Percentiles rank a stretch among this genome's conserved stretches.
phyloP scores from a whole-genome alignment of 2,797 vertebrate genomes.

The Chelmon rostratus region DNA sequence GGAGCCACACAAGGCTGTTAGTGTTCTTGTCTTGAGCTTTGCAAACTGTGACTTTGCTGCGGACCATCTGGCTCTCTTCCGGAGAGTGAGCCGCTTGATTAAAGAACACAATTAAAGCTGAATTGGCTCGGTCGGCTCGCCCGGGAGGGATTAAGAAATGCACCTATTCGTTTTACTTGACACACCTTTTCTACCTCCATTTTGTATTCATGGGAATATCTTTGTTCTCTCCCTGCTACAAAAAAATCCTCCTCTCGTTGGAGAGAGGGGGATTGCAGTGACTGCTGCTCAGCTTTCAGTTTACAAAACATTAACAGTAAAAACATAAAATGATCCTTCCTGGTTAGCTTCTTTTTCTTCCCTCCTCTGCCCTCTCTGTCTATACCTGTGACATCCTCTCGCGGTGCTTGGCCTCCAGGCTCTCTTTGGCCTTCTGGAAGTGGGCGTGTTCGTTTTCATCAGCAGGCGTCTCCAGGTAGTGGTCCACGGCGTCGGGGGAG shows the following conservation, averaged over 20 bases:
- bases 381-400: conserved; percentile 97
- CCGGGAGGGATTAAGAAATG: conserved; percentile 51
- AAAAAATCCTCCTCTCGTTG: conserved; percentile 6
- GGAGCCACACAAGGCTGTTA: not conserved
- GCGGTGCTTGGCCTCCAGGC: conserved; percentile 95
- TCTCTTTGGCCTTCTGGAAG: conserved; percentile 98
- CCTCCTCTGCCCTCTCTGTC: not conserved
- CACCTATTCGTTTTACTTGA: conserved; percentile 38
- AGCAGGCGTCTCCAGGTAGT: conserved; percentile 95
- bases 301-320: not conserved
- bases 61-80: conserved; percentile 55
- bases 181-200: conserved; percentile 19
- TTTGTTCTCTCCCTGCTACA: conserved; percentile 3
- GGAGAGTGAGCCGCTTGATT: conserved; percentile 54
- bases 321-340: not conserved
- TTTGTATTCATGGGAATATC: conserved; percentile 34
- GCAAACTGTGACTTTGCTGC: conserved; percentile 21
- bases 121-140: conserved; percentile 47
- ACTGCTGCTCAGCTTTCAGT: not conserved
- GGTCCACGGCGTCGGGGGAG: conserved; percentile 94
- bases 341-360: too few species aligned
- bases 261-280: too few species aligned
- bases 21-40: conserved; percentile 34
- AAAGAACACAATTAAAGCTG: conserved; percentile 70
- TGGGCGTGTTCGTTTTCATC: conserved; percentile 97